Conservation (phyloP, 92 coral and sea anemone genomes). For the Muricea muricata region DNA sequence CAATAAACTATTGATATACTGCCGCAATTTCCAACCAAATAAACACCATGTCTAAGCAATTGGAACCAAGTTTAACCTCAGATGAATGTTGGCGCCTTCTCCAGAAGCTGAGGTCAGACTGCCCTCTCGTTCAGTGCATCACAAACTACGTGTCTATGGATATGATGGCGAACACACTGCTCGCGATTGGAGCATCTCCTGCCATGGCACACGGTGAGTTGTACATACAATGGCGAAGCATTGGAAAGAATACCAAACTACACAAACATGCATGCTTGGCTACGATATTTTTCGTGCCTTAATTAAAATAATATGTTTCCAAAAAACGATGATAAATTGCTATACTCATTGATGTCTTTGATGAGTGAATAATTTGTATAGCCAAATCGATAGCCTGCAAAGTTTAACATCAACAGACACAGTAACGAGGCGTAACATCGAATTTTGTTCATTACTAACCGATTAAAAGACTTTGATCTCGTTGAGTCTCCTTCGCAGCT, state of each 20-base stretch:
- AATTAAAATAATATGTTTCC: too few relatives aligned
- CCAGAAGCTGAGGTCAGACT: slow-evolving; percentile 42
- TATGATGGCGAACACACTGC: slow-evolving; percentile 64
- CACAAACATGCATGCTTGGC: background rate
- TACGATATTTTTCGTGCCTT: background rate
- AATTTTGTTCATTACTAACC: background rate
- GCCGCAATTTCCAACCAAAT: background rate
- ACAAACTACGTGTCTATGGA: slow-evolving; percentile 69
- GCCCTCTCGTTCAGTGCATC: slow-evolving; percentile 63
- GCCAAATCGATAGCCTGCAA: too few relatives aligned
- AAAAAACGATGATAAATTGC: too few relatives aligned
- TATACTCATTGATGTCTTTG: too few relatives aligned
- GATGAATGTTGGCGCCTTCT: background rate
- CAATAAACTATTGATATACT: too few relatives aligned
- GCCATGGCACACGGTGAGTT: slow-evolving; percentile 64
- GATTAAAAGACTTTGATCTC: too few relatives aligned
- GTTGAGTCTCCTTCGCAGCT: background rate
- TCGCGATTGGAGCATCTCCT: slow-evolving; percentile 65
- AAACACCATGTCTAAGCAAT: background rate
- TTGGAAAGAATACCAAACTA: background rate
- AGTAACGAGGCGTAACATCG: too few relatives aligned
- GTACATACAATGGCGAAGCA: background rate
- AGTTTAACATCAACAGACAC: background rate
- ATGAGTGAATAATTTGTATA: too few relatives aligned
- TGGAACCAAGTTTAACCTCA: background rate